Conservation (phyloP, 1,140 invertebrate genomes). For the Pogonomyrmex barbatus region DNA sequence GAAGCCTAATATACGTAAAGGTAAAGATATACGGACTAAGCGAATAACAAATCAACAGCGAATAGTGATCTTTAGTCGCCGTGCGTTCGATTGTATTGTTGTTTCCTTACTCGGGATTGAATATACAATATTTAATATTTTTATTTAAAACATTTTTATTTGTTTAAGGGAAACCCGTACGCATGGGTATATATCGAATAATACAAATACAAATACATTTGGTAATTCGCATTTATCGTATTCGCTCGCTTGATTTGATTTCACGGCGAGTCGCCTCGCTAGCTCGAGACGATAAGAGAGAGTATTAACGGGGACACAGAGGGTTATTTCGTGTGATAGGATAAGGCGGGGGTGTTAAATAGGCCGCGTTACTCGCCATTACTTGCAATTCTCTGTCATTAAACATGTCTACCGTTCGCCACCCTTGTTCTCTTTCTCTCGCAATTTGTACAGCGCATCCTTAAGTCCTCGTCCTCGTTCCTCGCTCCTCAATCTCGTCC, state of each 20-base stretch:
- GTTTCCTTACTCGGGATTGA: neutral
- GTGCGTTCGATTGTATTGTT: neutral
- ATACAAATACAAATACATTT: neutral
- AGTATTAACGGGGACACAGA: slow-evolving; percentile 73
- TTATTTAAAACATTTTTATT: slow-evolving; percentile 11
- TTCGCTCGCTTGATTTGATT: neutral
- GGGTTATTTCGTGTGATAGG: slow-evolving; percentile 75
- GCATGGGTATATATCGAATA: neutral
- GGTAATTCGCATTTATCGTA: neutral
- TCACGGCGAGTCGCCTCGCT: neutral
- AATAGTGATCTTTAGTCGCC: neutral
- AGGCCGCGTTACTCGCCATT: slow-evolving; percentile 76
- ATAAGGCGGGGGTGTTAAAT: slow-evolving; percentile 75
- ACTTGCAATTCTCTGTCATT: slow-evolving; percentile 79
- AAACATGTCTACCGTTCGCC: slow-evolving; percentile 71
- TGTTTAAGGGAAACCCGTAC: neutral
- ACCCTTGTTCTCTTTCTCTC: slow-evolving; percentile 54
- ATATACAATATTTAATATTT: neutral
- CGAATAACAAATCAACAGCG: neutral
- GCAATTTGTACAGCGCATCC: slow-evolving; percentile 72
- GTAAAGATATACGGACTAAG: slow-evolving; percentile 5
- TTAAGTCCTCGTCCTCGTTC: slow-evolving; percentile 25
- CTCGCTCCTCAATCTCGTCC: neutral
- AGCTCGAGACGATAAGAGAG: slow-evolving; percentile 70
- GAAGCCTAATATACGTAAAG: slow-evolving; percentile 56